Evolutionary conservation across 2,888 invertebrate genomes (phyloP).

Genomic region (Fabriciana adippe): DNA sequence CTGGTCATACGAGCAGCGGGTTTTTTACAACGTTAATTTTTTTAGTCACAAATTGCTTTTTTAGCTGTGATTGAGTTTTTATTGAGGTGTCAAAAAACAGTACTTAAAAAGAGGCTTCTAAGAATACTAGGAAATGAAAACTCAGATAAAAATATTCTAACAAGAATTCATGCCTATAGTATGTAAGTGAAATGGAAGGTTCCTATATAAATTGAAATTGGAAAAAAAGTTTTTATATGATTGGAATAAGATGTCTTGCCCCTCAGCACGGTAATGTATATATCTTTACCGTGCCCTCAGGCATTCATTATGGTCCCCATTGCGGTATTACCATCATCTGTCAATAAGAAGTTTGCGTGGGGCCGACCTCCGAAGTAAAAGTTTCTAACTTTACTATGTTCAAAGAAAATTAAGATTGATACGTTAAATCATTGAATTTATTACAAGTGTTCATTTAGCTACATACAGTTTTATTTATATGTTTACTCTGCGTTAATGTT

Average conservation of each 20-base stretch:
- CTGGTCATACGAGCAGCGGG: neutral
- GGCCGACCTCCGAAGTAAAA: conserved; percentile 27
- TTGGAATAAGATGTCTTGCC: conserved; percentile 34
- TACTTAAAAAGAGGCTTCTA: neutral
- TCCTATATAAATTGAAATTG: neutral
- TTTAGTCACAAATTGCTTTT: neutral
- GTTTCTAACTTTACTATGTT: conserved; percentile 1
- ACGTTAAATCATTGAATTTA: neutral
- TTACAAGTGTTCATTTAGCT: neutral
- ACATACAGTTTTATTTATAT: neutral
- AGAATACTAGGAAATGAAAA: neutral
- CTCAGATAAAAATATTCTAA: neutral
- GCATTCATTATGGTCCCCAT: conserved; percentile 39
- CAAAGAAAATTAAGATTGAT: conserved; percentile 6
- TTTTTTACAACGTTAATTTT: neutral
- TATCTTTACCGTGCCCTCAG: no score
- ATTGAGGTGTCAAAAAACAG: neutral
- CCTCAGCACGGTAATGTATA: no score
- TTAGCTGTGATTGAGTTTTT: neutral
- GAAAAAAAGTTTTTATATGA: conserved; percentile 4
- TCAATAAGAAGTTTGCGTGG: conserved; percentile 32
- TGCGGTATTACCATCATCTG: conserved; percentile 34
- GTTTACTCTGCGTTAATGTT: neutral
- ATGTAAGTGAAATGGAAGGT: neutral
- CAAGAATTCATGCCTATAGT: no score